A percentile compares a stretch with the other conserved stretches of the same genome.
Conservation (phyloP, 2,113 vertebrate genomes). For the Pollimyrus isidori region DNA sequence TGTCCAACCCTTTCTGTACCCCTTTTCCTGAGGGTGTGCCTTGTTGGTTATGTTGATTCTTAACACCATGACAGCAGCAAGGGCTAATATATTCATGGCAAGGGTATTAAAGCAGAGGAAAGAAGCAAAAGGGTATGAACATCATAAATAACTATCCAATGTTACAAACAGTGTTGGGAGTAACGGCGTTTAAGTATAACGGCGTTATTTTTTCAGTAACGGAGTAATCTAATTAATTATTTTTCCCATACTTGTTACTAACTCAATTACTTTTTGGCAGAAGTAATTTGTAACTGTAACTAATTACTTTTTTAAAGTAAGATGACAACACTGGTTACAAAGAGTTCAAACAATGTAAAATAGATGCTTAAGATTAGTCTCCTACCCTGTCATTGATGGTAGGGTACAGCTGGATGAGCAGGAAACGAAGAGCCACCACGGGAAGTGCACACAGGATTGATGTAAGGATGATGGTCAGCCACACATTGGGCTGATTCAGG, state of each 20-base stretch:
- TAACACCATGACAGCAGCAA: not conserved
- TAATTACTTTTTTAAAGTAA: too few species aligned
- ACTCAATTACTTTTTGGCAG: too few species aligned
- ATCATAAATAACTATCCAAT: not conserved
- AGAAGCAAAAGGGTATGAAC: not conserved
- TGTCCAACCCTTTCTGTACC: not conserved
- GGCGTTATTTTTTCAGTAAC: too few species aligned
- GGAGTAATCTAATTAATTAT: too few species aligned
- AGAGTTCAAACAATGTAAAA: not conserved
- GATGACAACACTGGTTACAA: too few species aligned
- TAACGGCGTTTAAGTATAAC: too few species aligned
- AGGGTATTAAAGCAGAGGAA: not conserved
- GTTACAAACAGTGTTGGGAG: too few species aligned
- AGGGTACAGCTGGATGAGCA: conserved; percentile 65
- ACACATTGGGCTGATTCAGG: conserved; percentile 74
- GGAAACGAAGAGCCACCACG: conserved; percentile 67
- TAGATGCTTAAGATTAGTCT: not conserved
- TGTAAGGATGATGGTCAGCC: conserved; percentile 78
- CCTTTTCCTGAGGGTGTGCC: not conserved
- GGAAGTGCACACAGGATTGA: conserved; percentile 74
- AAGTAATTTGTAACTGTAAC: too few species aligned
- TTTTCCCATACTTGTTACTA: too few species aligned
- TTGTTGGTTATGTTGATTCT: not conserved
- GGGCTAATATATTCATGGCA: not conserved
- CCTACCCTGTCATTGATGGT: conserved; percentile 74